phyloP scores from a whole-genome alignment of 2,113 vertebrate species.

The Excalfactoria chinensis region DNA sequence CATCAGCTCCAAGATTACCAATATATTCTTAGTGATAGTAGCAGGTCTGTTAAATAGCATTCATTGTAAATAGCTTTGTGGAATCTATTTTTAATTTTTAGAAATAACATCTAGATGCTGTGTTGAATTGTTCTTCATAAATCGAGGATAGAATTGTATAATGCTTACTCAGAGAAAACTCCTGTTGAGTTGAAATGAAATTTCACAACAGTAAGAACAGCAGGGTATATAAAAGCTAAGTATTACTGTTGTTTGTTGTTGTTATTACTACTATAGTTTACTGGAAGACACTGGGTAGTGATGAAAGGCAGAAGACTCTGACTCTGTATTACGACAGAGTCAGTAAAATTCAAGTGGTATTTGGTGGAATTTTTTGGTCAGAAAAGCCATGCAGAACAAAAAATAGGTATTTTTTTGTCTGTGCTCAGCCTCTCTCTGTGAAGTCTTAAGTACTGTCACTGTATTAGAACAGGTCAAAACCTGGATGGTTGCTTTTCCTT shows the following conservation, averaged over 20 bases:
- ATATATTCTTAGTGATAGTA: conserved; percentile 14
- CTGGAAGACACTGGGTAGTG: background rate
- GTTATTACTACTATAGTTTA: background rate
- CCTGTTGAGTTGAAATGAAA: conserved; percentile 52
- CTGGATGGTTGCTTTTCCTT: background rate
- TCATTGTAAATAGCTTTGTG: conserved; percentile 17
- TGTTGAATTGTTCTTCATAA: conserved; percentile 34
- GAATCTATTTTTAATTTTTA: conserved; percentile 47
- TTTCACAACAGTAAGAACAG: conserved; percentile 24
- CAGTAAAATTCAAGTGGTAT: background rate
- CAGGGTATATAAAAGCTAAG: background rate
- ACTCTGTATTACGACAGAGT: background rate
- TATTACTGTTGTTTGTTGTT: background rate
- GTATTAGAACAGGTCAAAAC: background rate
- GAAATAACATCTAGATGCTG: background rate
- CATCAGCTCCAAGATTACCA: conserved; percentile 8
- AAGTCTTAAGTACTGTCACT: background rate
- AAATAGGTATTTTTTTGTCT: background rate
- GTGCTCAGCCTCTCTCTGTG: background rate
- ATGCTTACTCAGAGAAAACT: conserved; percentile 47
- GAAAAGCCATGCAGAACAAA: background rate
- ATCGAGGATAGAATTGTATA: conserved; percentile 17
- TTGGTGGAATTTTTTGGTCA: background rate
- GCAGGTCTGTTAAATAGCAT: conserved; percentile 11
- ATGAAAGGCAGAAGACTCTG: background rate